Percentiles rank a stretch among this genome's conserved stretches.
These are phyloP conservation scores for Sinodicranocentrus sp. DNA, from an alignment of 2,888 invertebrate genomes.

Conservation along the genomic window DNA sequence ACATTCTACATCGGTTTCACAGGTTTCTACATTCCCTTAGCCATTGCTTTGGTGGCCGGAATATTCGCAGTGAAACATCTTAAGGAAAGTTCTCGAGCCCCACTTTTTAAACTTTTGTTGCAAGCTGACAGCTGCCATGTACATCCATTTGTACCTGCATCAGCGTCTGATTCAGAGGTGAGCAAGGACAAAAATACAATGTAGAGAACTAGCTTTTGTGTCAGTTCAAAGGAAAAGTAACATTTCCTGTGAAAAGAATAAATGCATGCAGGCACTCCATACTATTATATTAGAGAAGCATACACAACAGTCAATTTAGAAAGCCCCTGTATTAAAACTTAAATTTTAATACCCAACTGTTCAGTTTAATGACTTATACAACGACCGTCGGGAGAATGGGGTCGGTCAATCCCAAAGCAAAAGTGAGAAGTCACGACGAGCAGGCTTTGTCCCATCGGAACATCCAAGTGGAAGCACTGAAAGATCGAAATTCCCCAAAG, in stretches of 20 bases:
- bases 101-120: conserved; percentile 46
- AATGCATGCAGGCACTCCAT: no score
- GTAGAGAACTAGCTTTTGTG: no score
- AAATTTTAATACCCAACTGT: no score
- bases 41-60: conserved; percentile 61
- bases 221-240: no score
- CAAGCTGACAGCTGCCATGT: conserved; percentile 32
- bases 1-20: conserved; percentile 74
- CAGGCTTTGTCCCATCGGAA: conserved; percentile 33
- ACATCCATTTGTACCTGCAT: conserved; percentile 29
- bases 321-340: no score
- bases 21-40: conserved; percentile 72
- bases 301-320: no score
- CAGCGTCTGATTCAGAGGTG: conserved; percentile 42
- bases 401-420: not conserved
- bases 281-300: no score
- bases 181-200: no score
- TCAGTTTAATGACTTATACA: conserved; percentile 54
- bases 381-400: conserved; percentile 8
- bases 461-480: conserved; percentile 56
- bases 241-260: no score
- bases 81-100: conserved; percentile 43
- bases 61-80: conserved; percentile 65
- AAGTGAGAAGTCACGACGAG: conserved; percentile 2
- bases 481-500: conserved; percentile 28